phyloP scores from a whole-genome alignment of 2,113 vertebrate genomes.

The Hippocampus barbouri region DNA sequence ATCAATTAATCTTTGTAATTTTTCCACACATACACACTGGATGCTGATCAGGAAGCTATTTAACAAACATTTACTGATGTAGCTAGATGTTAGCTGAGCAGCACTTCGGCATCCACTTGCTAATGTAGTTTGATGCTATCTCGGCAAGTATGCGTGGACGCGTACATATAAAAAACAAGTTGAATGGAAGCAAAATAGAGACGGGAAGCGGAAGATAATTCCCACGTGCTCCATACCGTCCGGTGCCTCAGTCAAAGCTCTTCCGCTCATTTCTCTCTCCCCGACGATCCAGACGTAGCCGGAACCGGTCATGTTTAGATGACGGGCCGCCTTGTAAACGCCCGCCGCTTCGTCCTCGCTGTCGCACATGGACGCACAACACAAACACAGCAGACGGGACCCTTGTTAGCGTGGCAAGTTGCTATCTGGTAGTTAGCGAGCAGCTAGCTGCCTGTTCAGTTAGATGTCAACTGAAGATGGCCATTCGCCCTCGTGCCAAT shows the following conservation, averaged over 20 bases:
- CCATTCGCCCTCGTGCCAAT: no score
- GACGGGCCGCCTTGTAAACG: constrained; percentile 87
- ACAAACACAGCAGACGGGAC: constrained; percentile 31
- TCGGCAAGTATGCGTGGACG: background rate
- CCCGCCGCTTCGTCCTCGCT: constrained; percentile 94
- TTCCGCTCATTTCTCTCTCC: constrained; percentile 93
- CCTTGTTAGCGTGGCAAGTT: background rate
- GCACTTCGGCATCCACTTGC: background rate
- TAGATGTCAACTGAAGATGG: no score
- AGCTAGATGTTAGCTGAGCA: background rate
- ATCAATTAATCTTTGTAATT: no score
- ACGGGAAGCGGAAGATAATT: constrained; percentile 10
- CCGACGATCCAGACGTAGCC: constrained; percentile 98
- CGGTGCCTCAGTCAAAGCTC: constrained; percentile 90
- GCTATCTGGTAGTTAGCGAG: background rate
- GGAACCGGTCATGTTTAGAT: constrained; percentile 96
- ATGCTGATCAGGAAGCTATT: no score
- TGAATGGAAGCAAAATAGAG: constrained; percentile 52
- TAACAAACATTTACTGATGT: background rate
- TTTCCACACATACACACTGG: no score
- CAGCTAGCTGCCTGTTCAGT: background rate
- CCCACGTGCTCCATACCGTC: constrained; percentile 76
- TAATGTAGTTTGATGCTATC: background rate
- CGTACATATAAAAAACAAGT: no score
- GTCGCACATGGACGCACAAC: constrained; percentile 24